Evolutionary conservation across 2,797 vertebrate genomes (phyloP), one percentile per base, ranked within the genome.

Genomic region (Saguinus oedipus): DNA sequence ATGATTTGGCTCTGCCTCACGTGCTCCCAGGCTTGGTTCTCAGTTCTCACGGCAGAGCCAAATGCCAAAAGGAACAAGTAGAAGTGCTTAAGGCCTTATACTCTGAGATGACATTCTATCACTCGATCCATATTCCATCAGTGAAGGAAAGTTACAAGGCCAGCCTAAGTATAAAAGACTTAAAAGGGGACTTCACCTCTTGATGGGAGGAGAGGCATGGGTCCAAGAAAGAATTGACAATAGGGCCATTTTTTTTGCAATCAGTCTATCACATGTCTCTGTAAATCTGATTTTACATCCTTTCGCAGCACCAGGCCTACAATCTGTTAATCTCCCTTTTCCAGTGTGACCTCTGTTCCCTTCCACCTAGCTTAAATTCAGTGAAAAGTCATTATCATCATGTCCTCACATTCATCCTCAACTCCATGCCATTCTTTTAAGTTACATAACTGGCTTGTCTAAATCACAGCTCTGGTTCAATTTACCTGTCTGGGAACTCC

Each of bases 351-450:
- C 33, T 36, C 27, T 9, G 30, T 87, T 90, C 39, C 61, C 50
- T 83, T 44, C 70, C 50, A 17, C 20, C 30, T 24, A 7, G 42
- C 22, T 76, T 68, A 70, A 84, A 81, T 6, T 11, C 20, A 61
- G 15, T 2, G 1, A n/a, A 15, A 27, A 3, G 4, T 48, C 30
- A 7, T 13, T n/a, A 39, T 53, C 7, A 2, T 26, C 11, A 17
- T 33, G 57, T 68, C 74, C 72, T 75, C 12, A 24, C 26, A 30
- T 79, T 74, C 39, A n/a, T 30, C 30, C 11, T 88, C 59, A 61
- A 59, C 24, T 50, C 55, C 17, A 30, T 4, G n/a, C 13, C 30
- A 3, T 48, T 83, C 57, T 82, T 70, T 72, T 44, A 44, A 20
- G 20, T 79, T 13, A 48, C 5, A 46, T 39, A n/a, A 33, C 27